A percentile compares a stretch with the other conserved stretches of the same genome.
phyloP scores from a whole-genome alignment of 2,888 invertebrate genomes.

The Craniophora ligustri region DNA sequence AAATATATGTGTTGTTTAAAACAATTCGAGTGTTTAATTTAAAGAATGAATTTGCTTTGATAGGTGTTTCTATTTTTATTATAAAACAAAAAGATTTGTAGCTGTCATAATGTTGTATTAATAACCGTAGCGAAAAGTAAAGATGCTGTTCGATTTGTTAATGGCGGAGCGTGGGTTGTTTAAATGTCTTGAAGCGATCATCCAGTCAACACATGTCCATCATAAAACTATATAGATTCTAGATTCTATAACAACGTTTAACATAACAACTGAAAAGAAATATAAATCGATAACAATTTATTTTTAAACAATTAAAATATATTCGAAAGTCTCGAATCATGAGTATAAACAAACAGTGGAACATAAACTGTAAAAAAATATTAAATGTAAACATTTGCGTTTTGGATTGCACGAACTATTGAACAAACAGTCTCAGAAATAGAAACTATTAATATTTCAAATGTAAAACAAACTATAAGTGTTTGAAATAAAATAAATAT shows the following conservation, averaged over 20 bases:
- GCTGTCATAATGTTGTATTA: constrained; percentile 2
- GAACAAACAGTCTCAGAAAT: constrained; percentile 31
- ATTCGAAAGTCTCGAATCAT: constrained; percentile 23
- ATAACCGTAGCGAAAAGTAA: constrained; percentile 11
- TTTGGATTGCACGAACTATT: constrained; percentile 11
- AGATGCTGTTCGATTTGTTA: constrained; percentile 5
- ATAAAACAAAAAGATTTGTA: neutral
- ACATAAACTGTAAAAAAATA: constrained; percentile 29
- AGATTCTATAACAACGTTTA: constrained; percentile 3
- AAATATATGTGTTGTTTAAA: constrained; percentile 75
- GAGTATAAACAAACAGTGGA: constrained; percentile 28
- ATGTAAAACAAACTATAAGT: constrained; percentile 32
- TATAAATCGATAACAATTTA: constrained; percentile 4
- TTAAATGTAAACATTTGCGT: constrained; percentile 31
- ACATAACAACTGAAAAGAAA: constrained; percentile 9
- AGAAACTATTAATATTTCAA: constrained; percentile 31
- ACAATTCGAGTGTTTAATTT: constrained; percentile 43
- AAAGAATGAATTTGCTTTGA: constrained; percentile 3
- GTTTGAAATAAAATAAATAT: constrained; percentile 26
- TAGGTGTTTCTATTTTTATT: constrained; percentile 4
- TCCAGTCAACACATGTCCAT: constrained; percentile 1
- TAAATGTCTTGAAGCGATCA: neutral
- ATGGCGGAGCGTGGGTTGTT: constrained; percentile 11
- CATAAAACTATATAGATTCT: constrained; percentile 1
- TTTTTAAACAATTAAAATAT: constrained; percentile 25